Evolutionary conservation across 2,113 vertebrate genomes (phyloP).

Genomic region (Oryctolagus cuniculus): mOryCun1.1 NC_091433.1:68732501-68733000

Average conservation of each 20-base stretch:
- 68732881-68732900: neutral
- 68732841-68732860: neutral
- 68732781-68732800: neutral
- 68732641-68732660: neutral
- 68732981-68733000: neutral
- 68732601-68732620: neutral
- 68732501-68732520: no score
- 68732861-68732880: neutral
- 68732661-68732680: neutral
- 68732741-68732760: neutral
- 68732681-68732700: neutral
- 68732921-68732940: neutral
- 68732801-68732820: neutral
- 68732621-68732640: neutral
- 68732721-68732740: neutral
- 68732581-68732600: neutral
- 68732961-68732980: no score
- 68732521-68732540: no score
- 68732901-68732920: neutral
- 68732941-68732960: constrained; percentile 27
- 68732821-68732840: neutral
- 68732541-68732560: no score
- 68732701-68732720: neutral
- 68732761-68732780: neutral
- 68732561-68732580: no score